Conservation (phyloP, 1,140 invertebrate genomes). For the Agrilus planipennis region DNA sequence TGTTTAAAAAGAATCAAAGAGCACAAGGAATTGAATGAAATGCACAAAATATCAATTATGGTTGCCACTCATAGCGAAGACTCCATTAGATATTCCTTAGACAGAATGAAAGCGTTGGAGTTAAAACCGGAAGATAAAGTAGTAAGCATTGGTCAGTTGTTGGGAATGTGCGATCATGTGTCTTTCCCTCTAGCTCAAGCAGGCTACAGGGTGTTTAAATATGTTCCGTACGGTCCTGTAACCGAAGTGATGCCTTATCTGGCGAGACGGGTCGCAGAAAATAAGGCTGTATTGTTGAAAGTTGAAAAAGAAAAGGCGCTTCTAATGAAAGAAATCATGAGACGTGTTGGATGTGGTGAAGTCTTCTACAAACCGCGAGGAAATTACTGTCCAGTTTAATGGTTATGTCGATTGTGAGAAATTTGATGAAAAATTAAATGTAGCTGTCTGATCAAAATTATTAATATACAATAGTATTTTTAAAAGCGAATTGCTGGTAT, state of each 20-base stretch:
- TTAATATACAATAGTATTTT: no score
- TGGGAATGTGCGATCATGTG: constrained; percentile 98
- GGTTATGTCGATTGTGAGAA: no score
- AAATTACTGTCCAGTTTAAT: constrained; percentile 73
- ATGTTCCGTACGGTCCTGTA: constrained; percentile 96
- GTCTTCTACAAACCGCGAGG: constrained; percentile 77
- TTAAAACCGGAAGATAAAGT: constrained; percentile 84
- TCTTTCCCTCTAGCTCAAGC: constrained; percentile 93
- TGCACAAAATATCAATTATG: constrained; percentile 82
- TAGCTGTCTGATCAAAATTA: no score
- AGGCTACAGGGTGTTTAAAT: constrained; percentile 98
- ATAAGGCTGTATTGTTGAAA: constrained; percentile 78
- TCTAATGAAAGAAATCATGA: constrained; percentile 57
- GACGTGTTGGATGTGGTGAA: constrained; percentile 61
- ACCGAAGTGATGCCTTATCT: constrained; percentile 94
- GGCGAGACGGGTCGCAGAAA: constrained; percentile 89
- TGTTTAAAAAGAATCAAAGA: constrained; percentile 73
- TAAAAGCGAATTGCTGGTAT: no score
- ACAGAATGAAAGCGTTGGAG: constrained; percentile 87
- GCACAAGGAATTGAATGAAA: constrained; percentile 52
- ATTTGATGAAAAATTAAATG: no score
- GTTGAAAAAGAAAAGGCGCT: constrained; percentile 81
- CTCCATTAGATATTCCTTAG: constrained; percentile 87
- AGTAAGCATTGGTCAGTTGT: constrained; percentile 94
- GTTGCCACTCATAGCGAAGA: constrained; percentile 97